Conservation (phyloP, 2,797 vertebrate genomes). For the Mallotus villosus region DNA sequence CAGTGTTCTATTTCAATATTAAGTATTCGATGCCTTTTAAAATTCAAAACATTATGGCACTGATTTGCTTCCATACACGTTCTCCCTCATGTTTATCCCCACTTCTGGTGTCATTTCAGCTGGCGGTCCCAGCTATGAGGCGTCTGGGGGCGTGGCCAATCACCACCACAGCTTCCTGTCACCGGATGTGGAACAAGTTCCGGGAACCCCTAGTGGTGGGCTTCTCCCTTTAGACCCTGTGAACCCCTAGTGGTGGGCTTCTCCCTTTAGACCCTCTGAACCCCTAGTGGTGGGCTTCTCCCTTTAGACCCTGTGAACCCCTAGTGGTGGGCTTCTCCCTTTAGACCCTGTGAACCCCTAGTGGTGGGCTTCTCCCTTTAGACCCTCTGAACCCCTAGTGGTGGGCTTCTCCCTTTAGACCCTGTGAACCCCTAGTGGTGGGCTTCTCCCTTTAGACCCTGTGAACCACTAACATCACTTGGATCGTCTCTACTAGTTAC, state of each 20-base stretch:
- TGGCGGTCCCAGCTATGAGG: background rate
- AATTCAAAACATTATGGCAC: too few species aligned
- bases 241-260: too few species aligned
- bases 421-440: slow-evolving; percentile 10
- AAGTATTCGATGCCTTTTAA: too few species aligned
- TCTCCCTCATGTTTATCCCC: too few species aligned
- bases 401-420: background rate
- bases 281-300: too few species aligned
- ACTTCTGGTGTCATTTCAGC: slow-evolving; percentile 19
- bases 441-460: background rate
- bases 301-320: background rate
- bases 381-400: slow-evolving; percentile 7
- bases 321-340: slow-evolving; percentile 1
- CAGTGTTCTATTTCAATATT: too few species aligned
- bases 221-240: background rate
- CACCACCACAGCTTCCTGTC: accelerated
- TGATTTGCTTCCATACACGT: too few species aligned
- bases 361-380: background rate
- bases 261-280: background rate
- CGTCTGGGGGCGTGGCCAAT: background rate
- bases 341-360: background rate
- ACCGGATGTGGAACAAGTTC: slow-evolving; percentile 10
- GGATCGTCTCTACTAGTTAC: background rate
- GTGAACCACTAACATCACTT: background rate
- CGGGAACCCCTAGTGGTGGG: slow-evolving; percentile 20